phyloP scores from a whole-genome alignment of 2,888 invertebrate genomes.

The Chrysopilus asiliformis region DNA sequence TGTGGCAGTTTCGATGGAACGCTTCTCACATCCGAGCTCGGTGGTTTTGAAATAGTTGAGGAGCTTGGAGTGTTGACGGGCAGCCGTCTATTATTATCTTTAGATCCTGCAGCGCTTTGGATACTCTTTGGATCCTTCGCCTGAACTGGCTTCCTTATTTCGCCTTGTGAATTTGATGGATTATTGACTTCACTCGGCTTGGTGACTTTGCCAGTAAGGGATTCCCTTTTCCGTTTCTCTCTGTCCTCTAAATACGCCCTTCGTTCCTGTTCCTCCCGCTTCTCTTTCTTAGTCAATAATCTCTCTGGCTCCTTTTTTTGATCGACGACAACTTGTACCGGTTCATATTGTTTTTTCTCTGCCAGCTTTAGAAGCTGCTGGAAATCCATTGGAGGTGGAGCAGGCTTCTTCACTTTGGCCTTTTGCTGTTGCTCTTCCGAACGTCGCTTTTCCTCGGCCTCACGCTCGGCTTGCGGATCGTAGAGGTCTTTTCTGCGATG shows the following conservation, averaged over 20 bases:
- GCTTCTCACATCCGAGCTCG: too few relatives aligned
- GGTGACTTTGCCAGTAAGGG: too few relatives aligned
- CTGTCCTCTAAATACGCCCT: constrained; percentile 48
- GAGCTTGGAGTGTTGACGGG: too few relatives aligned
- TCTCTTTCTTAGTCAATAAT: constrained; percentile 69
- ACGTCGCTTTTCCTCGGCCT: constrained; percentile 25
- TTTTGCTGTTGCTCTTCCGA: constrained; percentile 34
- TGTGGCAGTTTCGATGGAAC: too few relatives aligned
- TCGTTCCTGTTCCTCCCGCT: constrained; percentile 57
- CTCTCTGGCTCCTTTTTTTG: constrained; percentile 49
- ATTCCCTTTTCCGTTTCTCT: constrained; percentile 35
- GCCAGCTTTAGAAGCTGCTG: constrained; percentile 66
- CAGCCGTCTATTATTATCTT: too few relatives aligned
- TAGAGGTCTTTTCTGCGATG: constrained; percentile 17
- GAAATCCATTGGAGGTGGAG: constrained; percentile 68
- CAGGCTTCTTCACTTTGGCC: constrained; percentile 42
- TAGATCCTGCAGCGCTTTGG: too few relatives aligned
- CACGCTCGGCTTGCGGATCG: constrained; percentile 24
- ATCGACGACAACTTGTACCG: constrained; percentile 45
- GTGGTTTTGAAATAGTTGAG: too few relatives aligned
- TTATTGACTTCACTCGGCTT: too few relatives aligned
- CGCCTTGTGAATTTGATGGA: too few relatives aligned
- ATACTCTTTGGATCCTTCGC: too few relatives aligned
- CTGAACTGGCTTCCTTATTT: too few relatives aligned
- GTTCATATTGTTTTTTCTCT: constrained; percentile 70